Evolutionary conservation across 2,113 vertebrate genomes (phyloP).

Genomic region (Triplophysa tibetana): DNA sequence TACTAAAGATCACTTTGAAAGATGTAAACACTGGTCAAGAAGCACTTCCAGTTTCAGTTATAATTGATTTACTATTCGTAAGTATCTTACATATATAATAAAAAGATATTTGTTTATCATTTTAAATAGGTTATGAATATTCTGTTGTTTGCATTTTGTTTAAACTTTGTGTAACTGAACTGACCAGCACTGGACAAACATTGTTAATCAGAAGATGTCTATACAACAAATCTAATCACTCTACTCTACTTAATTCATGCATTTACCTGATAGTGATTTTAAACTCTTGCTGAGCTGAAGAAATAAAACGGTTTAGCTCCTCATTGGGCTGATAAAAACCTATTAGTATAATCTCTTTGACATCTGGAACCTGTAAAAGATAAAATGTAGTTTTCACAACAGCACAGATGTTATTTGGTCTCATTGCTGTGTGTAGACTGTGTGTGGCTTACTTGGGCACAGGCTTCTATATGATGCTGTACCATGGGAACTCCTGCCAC

Average conservation of each 20-base stretch:
- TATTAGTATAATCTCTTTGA: slow-evolving; percentile 95
- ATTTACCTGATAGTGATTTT: slow-evolving; percentile 87
- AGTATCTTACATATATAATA: too few relatives aligned
- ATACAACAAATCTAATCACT: background rate
- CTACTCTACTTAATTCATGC: background rate
- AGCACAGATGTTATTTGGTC: background rate
- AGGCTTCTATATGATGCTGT: slow-evolving; percentile 95
- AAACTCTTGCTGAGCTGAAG: slow-evolving; percentile 87
- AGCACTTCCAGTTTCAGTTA: too few relatives aligned
- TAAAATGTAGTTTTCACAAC: background rate
- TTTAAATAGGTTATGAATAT: too few relatives aligned
- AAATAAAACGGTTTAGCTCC: slow-evolving; percentile 85
- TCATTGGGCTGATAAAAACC: slow-evolving; percentile 98
- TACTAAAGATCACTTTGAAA: too few relatives aligned
- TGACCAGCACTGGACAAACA: too few relatives aligned
- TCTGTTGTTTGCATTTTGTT: too few relatives aligned
- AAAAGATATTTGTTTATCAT: too few relatives aligned
- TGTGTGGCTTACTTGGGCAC: slow-evolving; percentile 80
- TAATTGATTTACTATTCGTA: too few relatives aligned
- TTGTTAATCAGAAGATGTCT: too few relatives aligned
- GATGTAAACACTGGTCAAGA: too few relatives aligned
- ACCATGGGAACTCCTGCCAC: slow-evolving; percentile 96
- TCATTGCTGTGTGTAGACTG: background rate
- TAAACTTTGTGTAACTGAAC: too few relatives aligned
- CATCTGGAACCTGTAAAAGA: slow-evolving; percentile 80